Evolutionary conservation across 1,140 invertebrate species (phyloP).

Genomic region (Cryptotermes secundus): DNA sequence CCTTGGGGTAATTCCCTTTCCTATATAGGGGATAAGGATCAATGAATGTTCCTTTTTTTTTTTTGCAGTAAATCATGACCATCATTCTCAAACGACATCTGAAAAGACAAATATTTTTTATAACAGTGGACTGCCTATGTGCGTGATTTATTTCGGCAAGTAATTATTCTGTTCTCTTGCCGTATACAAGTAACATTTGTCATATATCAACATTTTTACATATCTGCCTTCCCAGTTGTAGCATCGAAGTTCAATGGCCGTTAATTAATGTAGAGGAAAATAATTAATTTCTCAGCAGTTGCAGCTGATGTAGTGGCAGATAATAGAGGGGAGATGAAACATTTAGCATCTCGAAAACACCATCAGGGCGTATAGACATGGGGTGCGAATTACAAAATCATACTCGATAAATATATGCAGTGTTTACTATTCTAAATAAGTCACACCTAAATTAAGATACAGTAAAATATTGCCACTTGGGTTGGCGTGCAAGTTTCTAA

Average conservation of each 20-base stretch:
- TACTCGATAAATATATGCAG: too few relatives aligned
- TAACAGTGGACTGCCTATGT: neutral
- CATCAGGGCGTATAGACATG: neutral
- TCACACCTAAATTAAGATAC: too few relatives aligned
- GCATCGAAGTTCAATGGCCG: neutral
- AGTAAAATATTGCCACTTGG: too few relatives aligned
- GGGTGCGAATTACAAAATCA: too few relatives aligned
- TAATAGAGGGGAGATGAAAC: neutral
- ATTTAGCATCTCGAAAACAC: neutral
- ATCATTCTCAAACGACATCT: neutral
- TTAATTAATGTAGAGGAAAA: neutral
- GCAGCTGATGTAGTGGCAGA: neutral
- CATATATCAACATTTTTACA: neutral
- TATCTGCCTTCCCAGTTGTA: neutral
- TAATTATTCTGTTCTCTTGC: slow-evolving; percentile 8
- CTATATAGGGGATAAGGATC: neutral
- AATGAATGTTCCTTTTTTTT: neutral
- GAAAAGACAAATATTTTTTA: neutral
- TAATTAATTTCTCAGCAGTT: neutral
- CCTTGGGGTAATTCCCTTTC: too few relatives aligned
- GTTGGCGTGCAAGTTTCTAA: too few relatives aligned
- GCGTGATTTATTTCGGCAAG: neutral
- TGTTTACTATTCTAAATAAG: too few relatives aligned
- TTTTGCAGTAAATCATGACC: neutral
- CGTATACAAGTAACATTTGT: neutral